phyloP scores from a whole-genome alignment of 2,888 invertebrate genomes.

The Agrochola circellaris region DNA sequence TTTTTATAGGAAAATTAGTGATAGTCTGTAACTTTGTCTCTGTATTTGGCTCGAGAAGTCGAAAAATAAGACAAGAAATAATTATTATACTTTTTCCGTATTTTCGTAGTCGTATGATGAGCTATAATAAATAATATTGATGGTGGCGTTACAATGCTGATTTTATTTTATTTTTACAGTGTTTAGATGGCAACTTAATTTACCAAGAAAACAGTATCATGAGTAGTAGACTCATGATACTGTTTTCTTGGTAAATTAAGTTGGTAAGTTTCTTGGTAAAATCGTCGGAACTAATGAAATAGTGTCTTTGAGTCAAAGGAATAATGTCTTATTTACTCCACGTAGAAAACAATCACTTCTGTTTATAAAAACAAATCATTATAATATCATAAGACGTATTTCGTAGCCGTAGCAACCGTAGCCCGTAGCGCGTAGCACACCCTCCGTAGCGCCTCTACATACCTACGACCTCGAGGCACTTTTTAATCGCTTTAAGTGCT shows the following conservation, averaged over 20 bases:
- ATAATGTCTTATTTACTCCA: neutral
- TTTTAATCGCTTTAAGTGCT: constrained; percentile 89
- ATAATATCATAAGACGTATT: constrained; percentile 49
- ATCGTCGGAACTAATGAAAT: neutral
- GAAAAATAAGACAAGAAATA: neutral
- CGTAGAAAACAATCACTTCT: constrained; percentile 28
- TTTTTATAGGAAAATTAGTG: neutral
- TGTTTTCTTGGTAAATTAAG: neutral
- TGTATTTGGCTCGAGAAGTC: neutral
- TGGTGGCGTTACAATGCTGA: neutral
- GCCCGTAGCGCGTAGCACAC: constrained; percentile 63
- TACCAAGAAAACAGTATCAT: too few species aligned
- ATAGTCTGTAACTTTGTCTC: neutral
- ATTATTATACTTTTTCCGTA: neutral
- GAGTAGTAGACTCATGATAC: too few species aligned
- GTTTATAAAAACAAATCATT: constrained; percentile 39
- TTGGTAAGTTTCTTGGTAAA: neutral
- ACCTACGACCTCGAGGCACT: constrained; percentile 76
- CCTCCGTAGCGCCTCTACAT: constrained; percentile 72
- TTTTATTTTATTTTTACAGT: neutral
- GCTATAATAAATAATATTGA: neutral
- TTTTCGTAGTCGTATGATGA: constrained; percentile 26
- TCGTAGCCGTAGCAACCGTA: constrained; percentile 41
- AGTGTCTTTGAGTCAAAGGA: neutral
- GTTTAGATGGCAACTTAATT: too few species aligned